phyloP scores from a whole-genome alignment of 2,113 vertebrate genomes.

The Nematolebias whitei region DNA sequence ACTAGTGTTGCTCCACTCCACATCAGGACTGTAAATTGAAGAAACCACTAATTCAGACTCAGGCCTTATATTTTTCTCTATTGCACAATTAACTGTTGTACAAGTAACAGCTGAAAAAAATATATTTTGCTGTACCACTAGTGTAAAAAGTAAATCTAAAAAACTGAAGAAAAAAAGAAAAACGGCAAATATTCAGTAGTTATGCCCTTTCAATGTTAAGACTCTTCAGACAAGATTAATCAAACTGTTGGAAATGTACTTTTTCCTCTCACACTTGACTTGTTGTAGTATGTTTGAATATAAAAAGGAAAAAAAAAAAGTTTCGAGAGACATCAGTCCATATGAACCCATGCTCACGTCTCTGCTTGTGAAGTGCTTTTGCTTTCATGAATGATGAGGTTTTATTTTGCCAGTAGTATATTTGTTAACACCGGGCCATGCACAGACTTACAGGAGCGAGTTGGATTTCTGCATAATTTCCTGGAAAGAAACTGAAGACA shows the following conservation, averaged over 20 bases:
- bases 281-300: slow-evolving; percentile 87
- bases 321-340: slow-evolving; percentile 67
- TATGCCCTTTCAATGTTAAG: slow-evolving; percentile 89
- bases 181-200: slow-evolving; percentile 88
- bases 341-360: slow-evolving; percentile 85
- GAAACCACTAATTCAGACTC: slow-evolving; percentile 98
- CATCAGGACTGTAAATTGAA: slow-evolving; percentile 89
- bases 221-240: slow-evolving; percentile 91
- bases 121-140: slow-evolving; percentile 99
- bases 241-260: slow-evolving; percentile 84
- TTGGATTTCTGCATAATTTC: slow-evolving; percentile 81
- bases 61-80: slow-evolving; percentile 99
- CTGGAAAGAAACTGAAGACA: slow-evolving; percentile 77
- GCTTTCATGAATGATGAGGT: slow-evolving; percentile 75
- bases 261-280: slow-evolving; percentile 88
- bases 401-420: slow-evolving; percentile 71
- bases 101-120: slow-evolving; percentile 96
- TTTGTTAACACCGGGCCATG: slow-evolving; percentile 75
- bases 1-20: slow-evolving; percentile 84
- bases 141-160: slow-evolving; percentile 84
- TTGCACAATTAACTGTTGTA: slow-evolving; percentile 99
- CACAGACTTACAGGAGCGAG: slow-evolving; percentile 72
- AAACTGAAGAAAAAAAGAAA: slow-evolving; percentile 63
- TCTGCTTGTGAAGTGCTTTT: slow-evolving; percentile 84
- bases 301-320: slow-evolving; percentile 59